These are phyloP conservation scores for Conger conger DNA, from an alignment of 2,113 vertebrate genomes.

Conservation along the genomic window DNA sequence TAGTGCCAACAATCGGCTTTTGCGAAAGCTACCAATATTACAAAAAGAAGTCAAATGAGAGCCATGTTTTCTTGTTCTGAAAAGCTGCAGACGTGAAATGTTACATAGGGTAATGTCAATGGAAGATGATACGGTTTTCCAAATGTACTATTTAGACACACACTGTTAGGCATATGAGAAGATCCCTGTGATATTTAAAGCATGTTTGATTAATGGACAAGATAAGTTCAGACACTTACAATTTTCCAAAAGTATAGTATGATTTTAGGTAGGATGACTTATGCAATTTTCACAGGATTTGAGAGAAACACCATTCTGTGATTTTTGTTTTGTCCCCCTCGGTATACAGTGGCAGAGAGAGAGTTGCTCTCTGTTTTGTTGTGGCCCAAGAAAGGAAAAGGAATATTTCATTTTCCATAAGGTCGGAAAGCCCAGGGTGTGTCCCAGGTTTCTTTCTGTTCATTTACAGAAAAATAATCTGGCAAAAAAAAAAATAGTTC, in stretches of 20 bases:
- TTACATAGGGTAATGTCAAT: not conserved
- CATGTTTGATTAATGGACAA: not conserved
- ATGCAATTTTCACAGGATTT: not conserved
- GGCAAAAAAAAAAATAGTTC: not conserved
- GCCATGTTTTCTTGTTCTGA: not conserved
- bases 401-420: conserved; percentile 3
- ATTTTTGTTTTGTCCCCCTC: not conserved
- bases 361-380: not conserved
- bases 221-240: not conserved
- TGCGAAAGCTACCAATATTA: not conserved
- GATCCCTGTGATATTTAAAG: not conserved
- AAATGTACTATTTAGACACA: no score
- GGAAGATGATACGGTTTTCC: not conserved
- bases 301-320: not conserved
- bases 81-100: not conserved
- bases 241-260: not conserved
- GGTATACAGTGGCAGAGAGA: not conserved
- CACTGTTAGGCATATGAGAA: no score
- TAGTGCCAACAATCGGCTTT: not conserved
- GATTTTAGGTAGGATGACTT: not conserved
- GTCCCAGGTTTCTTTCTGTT: not conserved
- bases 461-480: not conserved
- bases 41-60: not conserved
- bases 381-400: not conserved
- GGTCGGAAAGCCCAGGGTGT: not conserved